phyloP scores from a whole-genome alignment of 2,888 invertebrate species.

The Caenorhabditis angaria region DNA sequence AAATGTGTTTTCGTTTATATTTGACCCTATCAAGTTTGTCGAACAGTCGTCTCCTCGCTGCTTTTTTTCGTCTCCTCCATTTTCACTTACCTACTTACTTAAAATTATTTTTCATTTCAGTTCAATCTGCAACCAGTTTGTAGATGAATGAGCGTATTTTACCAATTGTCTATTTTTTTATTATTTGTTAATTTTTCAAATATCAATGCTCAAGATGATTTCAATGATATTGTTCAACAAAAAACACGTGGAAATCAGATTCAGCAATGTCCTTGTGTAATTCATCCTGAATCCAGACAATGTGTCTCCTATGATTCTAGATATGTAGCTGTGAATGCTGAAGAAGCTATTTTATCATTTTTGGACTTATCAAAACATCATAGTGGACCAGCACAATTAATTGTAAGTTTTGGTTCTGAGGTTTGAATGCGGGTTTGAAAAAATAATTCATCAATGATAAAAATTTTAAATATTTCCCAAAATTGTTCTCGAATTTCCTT shows the following conservation, averaged over 20 bases:
- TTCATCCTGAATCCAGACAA: slow-evolving; percentile 59
- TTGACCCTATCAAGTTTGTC: neutral
- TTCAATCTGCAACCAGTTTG: slow-evolving; percentile 3
- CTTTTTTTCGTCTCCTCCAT: neutral
- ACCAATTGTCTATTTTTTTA: neutral
- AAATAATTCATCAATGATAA: slow-evolving; percentile 1
- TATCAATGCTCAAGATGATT: slow-evolving; percentile 9
- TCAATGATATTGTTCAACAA: slow-evolving; percentile 57
- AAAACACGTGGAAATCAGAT: slow-evolving; percentile 58
- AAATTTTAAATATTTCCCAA: neutral
- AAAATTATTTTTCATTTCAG: neutral
- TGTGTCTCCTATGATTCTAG: slow-evolving; percentile 69
- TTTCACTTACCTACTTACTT: neutral
- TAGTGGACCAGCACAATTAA: slow-evolving; percentile 26
- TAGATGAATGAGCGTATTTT: neutral
- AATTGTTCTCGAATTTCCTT: too few relatives aligned
- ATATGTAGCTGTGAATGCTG: slow-evolving; percentile 57
- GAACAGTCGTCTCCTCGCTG: neutral
- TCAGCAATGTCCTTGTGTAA: slow-evolving; percentile 69
- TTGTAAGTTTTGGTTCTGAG: slow-evolving; percentile 46
- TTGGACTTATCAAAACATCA: slow-evolving; percentile 58
- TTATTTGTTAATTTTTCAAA: neutral
- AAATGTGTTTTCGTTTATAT: neutral
- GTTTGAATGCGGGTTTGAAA: neutral
- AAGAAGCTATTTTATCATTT: slow-evolving; percentile 70